A percentile compares a stretch with the other conserved stretches of the same genome.
Evolutionary conservation across 2,888 invertebrate species (phyloP).

Genomic region (Sinelater perroti): DNA sequence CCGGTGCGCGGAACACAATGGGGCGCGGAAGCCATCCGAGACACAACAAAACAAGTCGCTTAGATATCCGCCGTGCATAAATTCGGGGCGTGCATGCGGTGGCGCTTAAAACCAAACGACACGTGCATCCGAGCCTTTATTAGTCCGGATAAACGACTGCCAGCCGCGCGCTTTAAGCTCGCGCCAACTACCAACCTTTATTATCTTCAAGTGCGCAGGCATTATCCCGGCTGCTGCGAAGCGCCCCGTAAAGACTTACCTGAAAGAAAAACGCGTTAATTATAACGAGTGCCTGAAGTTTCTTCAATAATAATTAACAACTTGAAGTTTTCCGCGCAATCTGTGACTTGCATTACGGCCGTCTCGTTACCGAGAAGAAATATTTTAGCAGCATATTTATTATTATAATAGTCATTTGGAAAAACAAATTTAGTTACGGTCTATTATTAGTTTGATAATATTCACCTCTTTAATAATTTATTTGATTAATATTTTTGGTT

Average conservation of each 20-base stretch:
- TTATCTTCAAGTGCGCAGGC: neutral
- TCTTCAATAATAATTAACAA: too few relatives aligned
- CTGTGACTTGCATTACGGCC: too few relatives aligned
- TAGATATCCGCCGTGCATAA: constrained; percentile 41
- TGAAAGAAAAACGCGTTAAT: neutral
- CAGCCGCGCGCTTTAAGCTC: constrained; percentile 2
- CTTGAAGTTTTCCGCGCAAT: too few relatives aligned
- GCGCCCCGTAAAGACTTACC: neutral
- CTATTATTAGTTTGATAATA: too few relatives aligned
- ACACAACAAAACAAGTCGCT: constrained; percentile 41
- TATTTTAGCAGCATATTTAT: too few relatives aligned
- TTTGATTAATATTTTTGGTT: too few relatives aligned
- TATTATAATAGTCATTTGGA: too few relatives aligned
- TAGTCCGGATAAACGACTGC: constrained; percentile 7
- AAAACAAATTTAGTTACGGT: too few relatives aligned
- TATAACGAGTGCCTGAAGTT: neutral
- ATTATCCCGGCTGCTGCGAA: neutral
- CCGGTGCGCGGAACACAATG: constrained; percentile 43
- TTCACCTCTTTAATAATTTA: too few relatives aligned
- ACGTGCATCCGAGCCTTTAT: constrained; percentile 17
- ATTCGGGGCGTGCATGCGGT: constrained; percentile 19
- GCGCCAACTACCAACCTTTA: constrained; percentile 4
- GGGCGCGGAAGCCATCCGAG: constrained; percentile 42
- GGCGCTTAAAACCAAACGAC: constrained; percentile 25
- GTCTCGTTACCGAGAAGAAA: too few relatives aligned